Percentiles rank a stretch among this genome's conserved stretches.
These are phyloP conservation scores for Oasisia sp. DNA, from an alignment of 2,888 invertebrate genomes.

Conservation along the genomic window DNA sequence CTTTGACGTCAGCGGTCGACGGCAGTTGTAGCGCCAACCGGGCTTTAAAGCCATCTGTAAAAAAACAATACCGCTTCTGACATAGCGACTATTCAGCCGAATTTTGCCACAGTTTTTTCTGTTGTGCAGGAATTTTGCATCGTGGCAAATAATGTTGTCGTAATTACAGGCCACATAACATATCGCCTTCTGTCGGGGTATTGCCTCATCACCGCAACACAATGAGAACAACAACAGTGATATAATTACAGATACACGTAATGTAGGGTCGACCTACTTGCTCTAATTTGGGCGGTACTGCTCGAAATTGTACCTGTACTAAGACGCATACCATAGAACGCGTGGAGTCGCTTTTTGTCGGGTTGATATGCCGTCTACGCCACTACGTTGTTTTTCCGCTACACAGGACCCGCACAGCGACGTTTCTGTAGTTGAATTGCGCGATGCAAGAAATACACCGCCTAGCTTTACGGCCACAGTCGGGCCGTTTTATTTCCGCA, in stretches of 20 bases:
- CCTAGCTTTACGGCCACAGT: background rate
- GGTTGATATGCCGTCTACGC: background rate
- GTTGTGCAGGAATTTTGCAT: too few relatives aligned
- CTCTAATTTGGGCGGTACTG: background rate
- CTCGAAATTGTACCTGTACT: background rate
- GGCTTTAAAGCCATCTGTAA: background rate
- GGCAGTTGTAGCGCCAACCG: background rate
- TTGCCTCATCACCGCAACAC: background rate
- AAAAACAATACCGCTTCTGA: background rate
- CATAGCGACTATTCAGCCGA: background rate
- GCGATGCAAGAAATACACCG: background rate
- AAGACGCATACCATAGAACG: too few relatives aligned
- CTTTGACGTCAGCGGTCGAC: background rate
- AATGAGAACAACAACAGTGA: background rate
- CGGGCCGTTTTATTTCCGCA: background rate
- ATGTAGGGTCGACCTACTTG: background rate
- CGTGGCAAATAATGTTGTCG: background rate
- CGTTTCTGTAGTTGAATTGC: background rate
- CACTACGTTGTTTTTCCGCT: background rate
- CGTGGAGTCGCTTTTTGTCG: background rate
- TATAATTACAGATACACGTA: background rate
- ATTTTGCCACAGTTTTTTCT: too few relatives aligned
- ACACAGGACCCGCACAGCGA: background rate
- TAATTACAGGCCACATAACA: background rate
- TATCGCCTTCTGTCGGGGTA: background rate